Percentiles rank a stretch among this genome's conserved stretches.
These are phyloP conservation scores for Plutomurus gul DNA, from an alignment of 1,140 invertebrate species.

Conservation along the genomic window DNA sequence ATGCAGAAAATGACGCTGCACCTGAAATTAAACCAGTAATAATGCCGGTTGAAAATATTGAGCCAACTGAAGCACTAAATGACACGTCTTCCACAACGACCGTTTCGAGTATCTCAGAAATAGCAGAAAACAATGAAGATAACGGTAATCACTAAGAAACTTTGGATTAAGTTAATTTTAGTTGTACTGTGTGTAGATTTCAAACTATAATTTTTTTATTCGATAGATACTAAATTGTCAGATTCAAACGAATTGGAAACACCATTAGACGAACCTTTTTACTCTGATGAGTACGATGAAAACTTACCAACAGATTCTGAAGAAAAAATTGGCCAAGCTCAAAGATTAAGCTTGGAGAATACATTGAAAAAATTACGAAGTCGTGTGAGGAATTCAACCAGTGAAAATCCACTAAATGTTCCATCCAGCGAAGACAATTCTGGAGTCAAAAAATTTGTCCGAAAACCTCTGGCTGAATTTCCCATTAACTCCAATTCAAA, in stretches of 20 bases:
- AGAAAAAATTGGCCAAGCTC: constrained; percentile 20
- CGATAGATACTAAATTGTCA: background rate
- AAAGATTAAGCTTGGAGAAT: constrained; percentile 2
- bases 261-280: background rate
- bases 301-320: background rate
- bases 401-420: background rate
- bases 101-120: background rate
- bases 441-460: background rate
- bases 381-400: background rate
- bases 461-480: background rate
- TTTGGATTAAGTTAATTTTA: background rate
- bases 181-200: background rate
- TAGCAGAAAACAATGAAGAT: background rate
- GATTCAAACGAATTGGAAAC: background rate
- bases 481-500: background rate
- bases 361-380: constrained; percentile 1
- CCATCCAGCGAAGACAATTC: background rate
- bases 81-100: too few relatives aligned
- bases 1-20: too few relatives aligned
- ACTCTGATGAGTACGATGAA: background rate
- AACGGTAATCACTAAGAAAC: background rate
- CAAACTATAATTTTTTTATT: too few relatives aligned
- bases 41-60: too few relatives aligned
- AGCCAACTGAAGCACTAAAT: too few relatives aligned
- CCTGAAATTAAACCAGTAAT: too few relatives aligned